These are phyloP conservation scores for Drosophila ogumai DNA, from an alignment of 1,140 invertebrate genomes.

Conservation along the genomic window DNA sequence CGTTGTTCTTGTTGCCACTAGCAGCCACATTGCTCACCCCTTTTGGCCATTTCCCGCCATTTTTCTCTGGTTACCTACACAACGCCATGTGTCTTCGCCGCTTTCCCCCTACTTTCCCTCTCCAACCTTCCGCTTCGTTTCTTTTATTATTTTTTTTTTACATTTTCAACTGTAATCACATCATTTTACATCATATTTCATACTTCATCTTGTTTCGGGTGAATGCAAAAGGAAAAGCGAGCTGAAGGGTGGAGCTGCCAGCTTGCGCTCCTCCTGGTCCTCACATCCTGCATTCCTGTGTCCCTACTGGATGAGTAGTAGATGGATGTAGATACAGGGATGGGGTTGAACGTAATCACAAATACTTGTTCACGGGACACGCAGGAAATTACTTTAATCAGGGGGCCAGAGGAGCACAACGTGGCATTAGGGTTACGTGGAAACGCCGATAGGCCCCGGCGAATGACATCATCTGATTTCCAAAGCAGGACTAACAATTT, in stretches of 20 bases:
- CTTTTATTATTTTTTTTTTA: constrained; percentile 54
- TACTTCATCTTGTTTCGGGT: constrained; percentile 65
- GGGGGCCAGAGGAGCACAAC: constrained; percentile 14
- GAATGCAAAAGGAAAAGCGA: constrained; percentile 37
- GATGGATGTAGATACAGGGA: neutral
- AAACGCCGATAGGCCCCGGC: constrained; percentile 12
- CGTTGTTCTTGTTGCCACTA: constrained; percentile 41
- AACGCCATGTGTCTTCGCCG: constrained; percentile 50
- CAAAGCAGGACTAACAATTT: neutral
- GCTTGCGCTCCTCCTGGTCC: constrained; percentile 1
- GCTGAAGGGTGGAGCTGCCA: constrained; percentile 22
- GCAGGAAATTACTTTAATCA: constrained; percentile 72
- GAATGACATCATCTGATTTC: neutral
- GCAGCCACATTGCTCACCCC: constrained; percentile 30
- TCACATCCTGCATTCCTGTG: constrained; percentile 22
- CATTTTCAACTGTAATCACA: constrained; percentile 80
- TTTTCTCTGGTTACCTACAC: constrained; percentile 42
- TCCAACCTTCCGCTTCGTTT: constrained; percentile 11
- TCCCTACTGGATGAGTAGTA: constrained; percentile 3
- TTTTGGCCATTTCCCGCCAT: constrained; percentile 30
- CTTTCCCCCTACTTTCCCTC: neutral
- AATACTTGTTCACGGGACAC: constrained; percentile 23
- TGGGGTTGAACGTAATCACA: constrained; percentile 23
- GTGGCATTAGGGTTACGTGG: constrained; percentile 16
- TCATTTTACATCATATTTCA: constrained; percentile 82